Base-by-base conservation (phyloP, 2,888 invertebrate genomes). In the Ophion costatus region DNA sequence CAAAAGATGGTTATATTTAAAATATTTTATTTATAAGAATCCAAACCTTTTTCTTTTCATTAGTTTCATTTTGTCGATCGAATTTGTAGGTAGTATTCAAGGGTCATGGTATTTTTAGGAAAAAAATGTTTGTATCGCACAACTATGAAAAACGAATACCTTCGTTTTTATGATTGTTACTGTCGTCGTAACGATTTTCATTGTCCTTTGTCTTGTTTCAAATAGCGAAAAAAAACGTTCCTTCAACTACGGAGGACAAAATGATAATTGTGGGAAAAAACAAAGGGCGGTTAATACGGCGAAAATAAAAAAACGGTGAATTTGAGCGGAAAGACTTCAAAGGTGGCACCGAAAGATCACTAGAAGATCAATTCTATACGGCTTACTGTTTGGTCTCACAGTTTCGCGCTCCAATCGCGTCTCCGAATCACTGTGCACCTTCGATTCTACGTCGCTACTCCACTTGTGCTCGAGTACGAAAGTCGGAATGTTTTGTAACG, bases 381-480 rank as follows among this genome's bases (percentile, higher is more conserved):
- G 87, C 88, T 92, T 90, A 90, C 89, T 89, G 79, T 85, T 71
- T 81, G 87, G 77, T 20, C 84, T 73, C 74, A 64, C 81, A 77
- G 84, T 86, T 74, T 81, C 71, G 61, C 61, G 63, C 81, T 81
- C 84, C 61, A 80, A 70, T 59, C 74, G 73, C 76, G 76, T 66
- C 45, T 92, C 88, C 80, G 89, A 83, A 82, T 92, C 91, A 89
- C 89, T 91, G 86, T 89, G 89, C 77, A 84, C 77, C 84, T 89
- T 91, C 75, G 91, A 91, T 80, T 93, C 92, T 86, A 92, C 84
- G 86, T 93, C 92, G 90, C 92, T 92, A 87, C 91, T 92, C 93
- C 93, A 93, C 84, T 93, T 92, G 88, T 92, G 90, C 83, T 94
- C 93, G 83, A 93, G 91, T 84, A 94, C 91, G 90, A 93, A 93